Percentiles rank a stretch among this genome's conserved stretches.
Evolutionary conservation across 2,888 invertebrate genomes (phyloP).

Genomic region (Drosophila picticornis): DNA sequence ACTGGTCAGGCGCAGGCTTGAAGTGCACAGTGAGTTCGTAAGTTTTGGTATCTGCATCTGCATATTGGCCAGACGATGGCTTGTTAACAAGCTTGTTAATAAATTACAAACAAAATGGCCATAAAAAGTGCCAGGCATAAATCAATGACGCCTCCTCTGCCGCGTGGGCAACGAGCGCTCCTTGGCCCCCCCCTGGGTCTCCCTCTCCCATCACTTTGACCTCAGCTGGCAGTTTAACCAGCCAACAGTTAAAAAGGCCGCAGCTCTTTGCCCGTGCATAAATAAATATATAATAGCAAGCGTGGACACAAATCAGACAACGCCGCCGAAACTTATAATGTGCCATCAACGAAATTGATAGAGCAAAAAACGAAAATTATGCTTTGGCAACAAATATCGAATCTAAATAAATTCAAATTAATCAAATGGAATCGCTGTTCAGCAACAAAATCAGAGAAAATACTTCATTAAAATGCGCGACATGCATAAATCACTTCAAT

Average conservation of each 20-base stretch:
- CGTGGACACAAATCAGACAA: constrained; percentile 70
- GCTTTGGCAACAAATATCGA: constrained; percentile 49
- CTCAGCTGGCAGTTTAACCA: constrained; percentile 21
- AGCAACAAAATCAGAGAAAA: constrained; percentile 41
- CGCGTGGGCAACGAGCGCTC: constrained; percentile 12
- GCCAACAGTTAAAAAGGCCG: constrained; percentile 28
- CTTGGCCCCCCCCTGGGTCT: background rate
- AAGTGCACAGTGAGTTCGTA: constrained; percentile 25
- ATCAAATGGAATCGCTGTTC: constrained; percentile 50
- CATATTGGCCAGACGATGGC: constrained; percentile 60
- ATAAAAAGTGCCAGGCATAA: constrained; percentile 80
- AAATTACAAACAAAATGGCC: constrained; percentile 81
- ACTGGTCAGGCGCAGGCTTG: constrained; percentile 52
- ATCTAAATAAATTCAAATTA: constrained; percentile 75
- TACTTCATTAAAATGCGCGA: constrained; percentile 68
- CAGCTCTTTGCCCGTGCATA: constrained; percentile 54
- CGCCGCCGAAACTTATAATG: constrained; percentile 52
- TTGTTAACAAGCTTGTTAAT: constrained; percentile 82
- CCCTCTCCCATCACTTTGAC: constrained; percentile 3
- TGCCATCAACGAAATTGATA: constrained; percentile 67
- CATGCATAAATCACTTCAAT: constrained; percentile 80
- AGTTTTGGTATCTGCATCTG: constrained; percentile 59
- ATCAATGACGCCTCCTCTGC: constrained; percentile 67
- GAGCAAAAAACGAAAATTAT: constrained; percentile 56
- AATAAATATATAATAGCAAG: constrained; percentile 78